phyloP scores from a whole-genome alignment of 2,113 vertebrate genomes.

The Enhydra lutris region DNA sequence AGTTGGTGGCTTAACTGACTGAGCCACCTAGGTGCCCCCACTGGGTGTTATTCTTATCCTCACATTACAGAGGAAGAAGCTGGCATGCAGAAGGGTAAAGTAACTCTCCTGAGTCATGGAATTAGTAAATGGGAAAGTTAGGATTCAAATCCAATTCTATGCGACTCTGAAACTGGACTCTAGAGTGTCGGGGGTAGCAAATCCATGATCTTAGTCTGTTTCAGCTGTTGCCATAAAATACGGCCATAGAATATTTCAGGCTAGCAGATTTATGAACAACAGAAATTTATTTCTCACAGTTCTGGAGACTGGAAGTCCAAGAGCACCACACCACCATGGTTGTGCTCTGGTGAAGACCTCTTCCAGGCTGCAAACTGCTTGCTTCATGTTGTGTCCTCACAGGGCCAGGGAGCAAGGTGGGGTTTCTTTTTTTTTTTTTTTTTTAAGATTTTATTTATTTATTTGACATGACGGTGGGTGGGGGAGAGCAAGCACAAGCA shows the following conservation, averaged over 20 bases:
- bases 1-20: background rate
- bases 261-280: background rate
- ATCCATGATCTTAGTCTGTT: background rate
- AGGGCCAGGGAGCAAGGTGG: background rate
- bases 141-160: background rate
- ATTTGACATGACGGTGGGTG: too few species aligned
- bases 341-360: background rate
- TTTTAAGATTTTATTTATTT: too few species aligned
- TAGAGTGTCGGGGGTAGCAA: background rate
- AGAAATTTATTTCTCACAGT: background rate
- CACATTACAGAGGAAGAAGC: background rate
- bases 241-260: too few species aligned
- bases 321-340: background rate
- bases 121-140: background rate
- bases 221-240: background rate
- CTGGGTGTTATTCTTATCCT: background rate
- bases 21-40: background rate
- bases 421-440: background rate
- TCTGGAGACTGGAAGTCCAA: background rate
- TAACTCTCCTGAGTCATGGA: background rate
- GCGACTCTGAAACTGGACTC: background rate
- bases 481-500: too few species aligned
- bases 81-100: background rate
- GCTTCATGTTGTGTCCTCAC: background rate
- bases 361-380: background rate